Percentiles rank a stretch among this genome's conserved stretches.
Conservation (phyloP, 2,113 vertebrate genomes). For the Varanus salvator region DNA sequence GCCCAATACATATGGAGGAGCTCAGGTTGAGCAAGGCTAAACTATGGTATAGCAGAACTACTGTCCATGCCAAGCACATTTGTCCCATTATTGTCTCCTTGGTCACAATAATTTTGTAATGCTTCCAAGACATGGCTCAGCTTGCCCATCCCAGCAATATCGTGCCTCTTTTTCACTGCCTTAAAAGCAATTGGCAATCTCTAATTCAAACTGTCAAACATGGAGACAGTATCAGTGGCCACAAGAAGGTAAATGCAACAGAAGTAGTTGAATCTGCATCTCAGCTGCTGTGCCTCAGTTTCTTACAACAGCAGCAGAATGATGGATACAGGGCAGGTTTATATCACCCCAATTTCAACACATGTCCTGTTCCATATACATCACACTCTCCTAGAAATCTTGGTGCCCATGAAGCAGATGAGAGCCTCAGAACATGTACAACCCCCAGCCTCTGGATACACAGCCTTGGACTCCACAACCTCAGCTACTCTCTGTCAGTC, state of each 20-base stretch:
- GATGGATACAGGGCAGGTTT: not conserved
- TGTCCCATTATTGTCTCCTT: no score
- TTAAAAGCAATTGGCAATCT: not conserved
- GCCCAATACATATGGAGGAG: no score
- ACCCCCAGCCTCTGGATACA: not conserved
- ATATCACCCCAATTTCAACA: not conserved
- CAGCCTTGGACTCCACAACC: not conserved
- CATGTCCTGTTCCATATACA: not conserved
- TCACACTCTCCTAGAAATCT: not conserved
- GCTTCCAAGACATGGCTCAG: not conserved
- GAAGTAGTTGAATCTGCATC: not conserved
- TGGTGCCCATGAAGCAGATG: not conserved
- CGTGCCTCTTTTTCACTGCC: no score
- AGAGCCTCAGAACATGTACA: not conserved
- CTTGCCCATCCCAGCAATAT: no score
- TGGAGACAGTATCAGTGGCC: not conserved
- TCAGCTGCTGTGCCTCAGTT: not conserved
- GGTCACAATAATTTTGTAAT: not conserved
- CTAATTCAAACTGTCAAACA: not conserved
- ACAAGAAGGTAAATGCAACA: not conserved
- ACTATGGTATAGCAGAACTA: not conserved
- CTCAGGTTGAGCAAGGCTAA: no score
- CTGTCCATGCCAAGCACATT: not conserved
- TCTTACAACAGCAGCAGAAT: not conserved
- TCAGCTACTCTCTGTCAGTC: not conserved